Conservation (phyloP, 2,888 invertebrate genomes). For the Allygus modestus region DNA sequence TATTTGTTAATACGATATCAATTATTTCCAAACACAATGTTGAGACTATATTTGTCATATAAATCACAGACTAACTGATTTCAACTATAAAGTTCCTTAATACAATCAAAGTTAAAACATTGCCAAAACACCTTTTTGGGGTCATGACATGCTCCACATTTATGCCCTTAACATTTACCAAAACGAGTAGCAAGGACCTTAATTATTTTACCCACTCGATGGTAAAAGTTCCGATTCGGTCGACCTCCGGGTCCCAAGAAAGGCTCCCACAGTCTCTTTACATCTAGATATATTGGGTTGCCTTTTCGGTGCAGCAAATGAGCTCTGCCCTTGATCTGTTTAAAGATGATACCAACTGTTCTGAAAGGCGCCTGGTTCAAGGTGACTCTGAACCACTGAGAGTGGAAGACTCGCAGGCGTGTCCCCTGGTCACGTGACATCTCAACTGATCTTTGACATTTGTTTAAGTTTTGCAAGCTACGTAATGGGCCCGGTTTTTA, state of each 20-base stretch:
- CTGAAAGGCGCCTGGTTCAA: too few relatives aligned
- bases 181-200: conserved; percentile 13
- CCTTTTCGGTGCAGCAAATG: conserved; percentile 16
- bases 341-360: conserved; percentile 1
- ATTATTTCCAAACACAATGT: too few relatives aligned
- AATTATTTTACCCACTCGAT: background rate
- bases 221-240: conserved; percentile 13
- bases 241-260: background rate
- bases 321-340: conserved; percentile 13
- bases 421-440: background rate
- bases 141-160: background rate
- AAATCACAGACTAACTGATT: too few relatives aligned
- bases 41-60: too few relatives aligned
- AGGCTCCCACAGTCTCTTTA: background rate
- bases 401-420: background rate
- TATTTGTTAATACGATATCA: too few relatives aligned
- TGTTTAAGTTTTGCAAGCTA: conserved; percentile 22
- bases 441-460: conserved; percentile 5
- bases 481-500: background rate
- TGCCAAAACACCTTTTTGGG: background rate
- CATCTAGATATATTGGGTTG: background rate
- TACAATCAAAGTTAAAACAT: too few relatives aligned
- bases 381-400: too few relatives aligned
- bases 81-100: too few relatives aligned
- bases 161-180: conserved; percentile 8